Conservation (phyloP, 2,113 vertebrate species). For the Albula glossodonta region DNA sequence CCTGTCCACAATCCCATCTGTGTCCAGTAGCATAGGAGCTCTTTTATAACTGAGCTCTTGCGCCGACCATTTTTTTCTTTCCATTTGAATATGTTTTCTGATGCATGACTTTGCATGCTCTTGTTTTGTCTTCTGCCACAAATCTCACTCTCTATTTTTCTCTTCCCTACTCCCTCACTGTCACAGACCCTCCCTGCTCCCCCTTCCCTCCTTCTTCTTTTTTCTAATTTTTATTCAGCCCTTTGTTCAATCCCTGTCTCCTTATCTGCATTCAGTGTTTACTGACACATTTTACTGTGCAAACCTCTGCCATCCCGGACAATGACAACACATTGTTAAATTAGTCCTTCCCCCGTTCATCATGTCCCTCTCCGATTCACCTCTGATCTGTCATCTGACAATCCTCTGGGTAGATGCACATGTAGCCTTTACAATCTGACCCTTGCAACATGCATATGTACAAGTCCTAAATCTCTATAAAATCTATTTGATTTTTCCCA, state of each 20-base stretch:
- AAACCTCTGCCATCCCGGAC: constrained; percentile 26
- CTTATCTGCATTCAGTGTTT: constrained; percentile 12
- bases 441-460: too few species aligned
- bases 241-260: constrained; percentile 11
- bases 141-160: not conserved
- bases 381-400: not conserved
- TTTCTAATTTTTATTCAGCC: constrained; percentile 22
- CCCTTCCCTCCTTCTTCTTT: constrained; percentile 12
- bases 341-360: not conserved
- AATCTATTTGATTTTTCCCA: too few species aligned
- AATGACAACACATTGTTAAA: not conserved
- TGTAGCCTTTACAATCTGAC: not conserved
- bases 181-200: not conserved
- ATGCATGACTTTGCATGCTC: not conserved
- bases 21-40: not conserved
- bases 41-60: too few species aligned
- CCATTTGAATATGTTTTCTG: not conserved
- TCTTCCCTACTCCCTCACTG: not conserved
- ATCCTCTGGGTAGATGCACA: not conserved
- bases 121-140: constrained; percentile 10
- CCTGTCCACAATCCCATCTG: not conserved
- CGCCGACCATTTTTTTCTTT: not conserved
- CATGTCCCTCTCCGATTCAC: not conserved
- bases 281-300: constrained; percentile 35
- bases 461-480: too few species aligned